phyloP scores from a whole-genome alignment of 2,797 vertebrate species.

The Ctenopoma multispine region DNA sequence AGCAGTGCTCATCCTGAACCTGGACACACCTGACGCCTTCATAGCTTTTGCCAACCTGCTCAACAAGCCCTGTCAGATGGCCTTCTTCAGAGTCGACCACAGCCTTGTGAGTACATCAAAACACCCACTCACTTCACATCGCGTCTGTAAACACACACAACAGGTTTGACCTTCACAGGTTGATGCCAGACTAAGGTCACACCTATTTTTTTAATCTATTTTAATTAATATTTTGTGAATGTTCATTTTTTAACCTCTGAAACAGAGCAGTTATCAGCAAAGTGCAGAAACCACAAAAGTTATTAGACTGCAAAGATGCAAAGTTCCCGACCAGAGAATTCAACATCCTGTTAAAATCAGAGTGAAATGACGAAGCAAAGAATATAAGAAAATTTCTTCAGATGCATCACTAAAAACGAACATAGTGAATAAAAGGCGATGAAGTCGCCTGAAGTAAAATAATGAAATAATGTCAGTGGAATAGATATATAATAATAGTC shows the following conservation, averaged over 20 bases:
- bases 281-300: no score
- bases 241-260: no score
- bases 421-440: no score
- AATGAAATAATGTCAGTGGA: no score
- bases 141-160: not conserved
- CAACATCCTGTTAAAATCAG: not conserved
- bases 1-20: slow-evolving; percentile 92
- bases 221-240: no score
- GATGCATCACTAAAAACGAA: not conserved
- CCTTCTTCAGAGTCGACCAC: slow-evolving; percentile 95
- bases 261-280: no score
- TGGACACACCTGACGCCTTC: slow-evolving; percentile 94
- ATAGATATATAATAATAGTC: no score
- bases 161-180: not conserved
- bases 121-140: not conserved
- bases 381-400: not conserved
- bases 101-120: slow-evolving; percentile 88
- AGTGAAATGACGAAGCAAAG: not conserved
- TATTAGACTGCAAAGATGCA: no score
- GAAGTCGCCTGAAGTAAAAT: no score
- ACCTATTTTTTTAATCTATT: no score
- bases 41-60: slow-evolving; percentile 95
- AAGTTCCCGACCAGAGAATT: no score
- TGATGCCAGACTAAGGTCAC: not conserved
- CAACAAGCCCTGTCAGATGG: slow-evolving; percentile 97